Evolutionary conservation across 2,888 invertebrate species (phyloP).

Genomic region (Sinhomidia bicolor): DNA sequence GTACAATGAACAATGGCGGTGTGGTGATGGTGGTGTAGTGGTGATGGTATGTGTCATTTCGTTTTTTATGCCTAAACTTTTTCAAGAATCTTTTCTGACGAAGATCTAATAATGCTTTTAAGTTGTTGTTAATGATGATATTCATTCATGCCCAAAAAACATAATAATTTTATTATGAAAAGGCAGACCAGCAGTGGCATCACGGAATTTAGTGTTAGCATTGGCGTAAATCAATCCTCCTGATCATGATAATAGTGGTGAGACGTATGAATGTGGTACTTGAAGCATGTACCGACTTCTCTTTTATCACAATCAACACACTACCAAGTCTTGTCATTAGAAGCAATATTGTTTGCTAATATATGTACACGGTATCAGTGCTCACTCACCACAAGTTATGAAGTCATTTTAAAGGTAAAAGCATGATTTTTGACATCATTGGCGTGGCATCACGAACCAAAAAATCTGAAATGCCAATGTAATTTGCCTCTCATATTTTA

Average conservation of each 20-base stretch:
- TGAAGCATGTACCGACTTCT: not conserved
- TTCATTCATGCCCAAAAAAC: too few species aligned
- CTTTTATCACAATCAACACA: not conserved
- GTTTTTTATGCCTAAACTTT: too few species aligned
- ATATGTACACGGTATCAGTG: not conserved
- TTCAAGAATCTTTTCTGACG: not conserved
- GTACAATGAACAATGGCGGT: too few species aligned
- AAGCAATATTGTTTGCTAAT: not conserved
- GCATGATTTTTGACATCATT: slow-evolving; percentile 36
- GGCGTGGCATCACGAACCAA: slow-evolving; percentile 51
- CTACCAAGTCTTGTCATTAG: slow-evolving; percentile 32
- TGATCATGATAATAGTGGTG: slow-evolving; percentile 11
- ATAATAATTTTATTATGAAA: slow-evolving; percentile 15
- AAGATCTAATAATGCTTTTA: not conserved
- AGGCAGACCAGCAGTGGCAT: slow-evolving; percentile 36
- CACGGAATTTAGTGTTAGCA: slow-evolving; percentile 43
- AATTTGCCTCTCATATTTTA: slow-evolving; percentile 25
- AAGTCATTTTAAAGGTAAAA: slow-evolving; percentile 41
- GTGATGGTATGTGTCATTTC: too few species aligned
- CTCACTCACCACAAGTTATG: slow-evolving; percentile 5
- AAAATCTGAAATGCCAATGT: slow-evolving; percentile 23
- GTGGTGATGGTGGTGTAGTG: too few species aligned
- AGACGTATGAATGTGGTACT: not conserved
- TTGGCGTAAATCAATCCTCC: slow-evolving; percentile 64
- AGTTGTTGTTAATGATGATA: too few species aligned